Conservation (phyloP, 1,140 invertebrate genomes). For the Ostrea edulis region DNA sequence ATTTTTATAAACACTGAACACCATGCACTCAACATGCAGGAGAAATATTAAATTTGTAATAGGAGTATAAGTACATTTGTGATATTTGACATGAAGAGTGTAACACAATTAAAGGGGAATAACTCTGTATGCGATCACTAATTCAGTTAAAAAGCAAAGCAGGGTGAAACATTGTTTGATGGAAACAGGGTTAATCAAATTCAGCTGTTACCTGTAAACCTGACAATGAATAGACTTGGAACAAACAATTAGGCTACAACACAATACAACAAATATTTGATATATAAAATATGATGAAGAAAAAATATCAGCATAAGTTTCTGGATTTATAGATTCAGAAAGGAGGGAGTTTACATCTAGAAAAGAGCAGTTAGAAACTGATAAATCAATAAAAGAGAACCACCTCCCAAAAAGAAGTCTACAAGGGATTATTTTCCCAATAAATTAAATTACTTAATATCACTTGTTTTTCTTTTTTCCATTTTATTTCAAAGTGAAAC, state of each 20-base stretch:
- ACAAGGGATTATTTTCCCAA: too few species aligned
- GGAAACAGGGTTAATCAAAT: constrained; percentile 21
- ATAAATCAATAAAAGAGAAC: neutral
- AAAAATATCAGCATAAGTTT: neutral
- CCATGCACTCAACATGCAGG: constrained; percentile 2
- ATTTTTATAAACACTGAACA: neutral
- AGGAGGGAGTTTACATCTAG: neutral
- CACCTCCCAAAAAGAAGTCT: too few species aligned
- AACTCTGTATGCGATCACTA: neutral
- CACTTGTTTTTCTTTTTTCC: too few species aligned
- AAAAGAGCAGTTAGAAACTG: neutral
- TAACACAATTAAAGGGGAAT: constrained; percentile 8
- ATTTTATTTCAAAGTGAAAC: too few species aligned
- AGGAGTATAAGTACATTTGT: too few species aligned
- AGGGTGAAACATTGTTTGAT: neutral
- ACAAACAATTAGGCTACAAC: constrained; percentile 40
- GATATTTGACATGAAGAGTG: neutral
- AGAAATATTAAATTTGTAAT: neutral
- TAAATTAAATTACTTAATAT: too few species aligned
- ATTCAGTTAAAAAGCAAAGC: constrained; percentile 31
- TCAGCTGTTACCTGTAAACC: constrained; percentile 6
- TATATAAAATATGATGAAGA: neutral
- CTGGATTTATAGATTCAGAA: neutral
- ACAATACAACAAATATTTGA: constrained; percentile 39
- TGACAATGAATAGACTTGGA: constrained; percentile 41